phyloP scores from a whole-genome alignment of 2,797 vertebrate species.

The Catamblyrhynchus diadema region DNA sequence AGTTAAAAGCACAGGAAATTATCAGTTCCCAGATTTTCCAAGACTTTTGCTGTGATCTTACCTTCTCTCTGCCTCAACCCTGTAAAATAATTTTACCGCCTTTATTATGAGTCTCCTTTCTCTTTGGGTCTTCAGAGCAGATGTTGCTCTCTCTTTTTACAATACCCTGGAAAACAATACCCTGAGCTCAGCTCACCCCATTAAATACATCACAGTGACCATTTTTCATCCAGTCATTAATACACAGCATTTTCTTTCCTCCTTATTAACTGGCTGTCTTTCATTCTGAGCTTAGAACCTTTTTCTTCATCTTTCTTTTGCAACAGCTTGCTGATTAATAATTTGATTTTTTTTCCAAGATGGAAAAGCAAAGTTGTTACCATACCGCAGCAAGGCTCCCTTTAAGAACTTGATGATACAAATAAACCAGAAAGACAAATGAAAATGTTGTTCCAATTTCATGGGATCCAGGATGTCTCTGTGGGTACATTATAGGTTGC shows the following conservation, averaged over 20 bases:
- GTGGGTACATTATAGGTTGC: neutral
- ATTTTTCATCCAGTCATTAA: neutral
- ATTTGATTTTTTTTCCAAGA: neutral
- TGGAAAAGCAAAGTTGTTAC: neutral
- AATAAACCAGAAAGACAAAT: constrained; percentile 10
- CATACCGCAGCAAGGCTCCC: neutral
- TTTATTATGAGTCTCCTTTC: neutral
- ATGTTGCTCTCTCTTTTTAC: neutral
- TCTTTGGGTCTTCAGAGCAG: neutral
- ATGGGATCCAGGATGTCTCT: constrained; percentile 4
- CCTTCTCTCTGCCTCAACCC: neutral
- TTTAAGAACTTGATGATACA: neutral
- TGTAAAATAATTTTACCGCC: neutral
- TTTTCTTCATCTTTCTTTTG: neutral
- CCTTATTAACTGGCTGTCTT: neutral
- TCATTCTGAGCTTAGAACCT: neutral
- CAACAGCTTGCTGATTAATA: neutral
- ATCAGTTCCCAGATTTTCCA: neutral
- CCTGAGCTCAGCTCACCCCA: neutral
- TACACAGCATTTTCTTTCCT: neutral
- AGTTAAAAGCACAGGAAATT: neutral
- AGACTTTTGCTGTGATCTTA: neutral
- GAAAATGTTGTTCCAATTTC: constrained; percentile 38
- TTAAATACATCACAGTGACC: neutral
- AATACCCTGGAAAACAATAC: neutral